These are phyloP conservation scores for Crossocerus cetratus DNA, from an alignment of 2,888 invertebrate species.

Conservation along the genomic window DNA sequence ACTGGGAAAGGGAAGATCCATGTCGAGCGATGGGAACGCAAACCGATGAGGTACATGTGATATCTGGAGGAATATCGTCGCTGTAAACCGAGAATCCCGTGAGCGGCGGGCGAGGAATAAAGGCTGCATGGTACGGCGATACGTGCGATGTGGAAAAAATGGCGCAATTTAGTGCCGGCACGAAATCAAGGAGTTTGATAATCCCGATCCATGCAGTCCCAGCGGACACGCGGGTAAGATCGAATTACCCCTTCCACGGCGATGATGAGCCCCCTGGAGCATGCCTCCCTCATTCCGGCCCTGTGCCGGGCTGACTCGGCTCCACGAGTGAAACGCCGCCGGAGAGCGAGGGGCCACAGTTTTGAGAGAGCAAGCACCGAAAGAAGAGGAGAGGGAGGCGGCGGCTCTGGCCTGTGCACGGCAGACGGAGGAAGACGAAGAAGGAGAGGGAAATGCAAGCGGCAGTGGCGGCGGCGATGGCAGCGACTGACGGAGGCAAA, in stretches of 20 bases:
- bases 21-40: too few relatives aligned
- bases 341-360: conserved; percentile 36
- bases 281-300: conserved; percentile 43
- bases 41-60: too few relatives aligned
- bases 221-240: conserved; percentile 38
- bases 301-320: conserved; percentile 44
- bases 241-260: conserved; percentile 40
- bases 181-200: conserved; percentile 43
- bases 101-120: too few relatives aligned
- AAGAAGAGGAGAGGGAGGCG: conserved; percentile 26
- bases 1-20: too few relatives aligned
- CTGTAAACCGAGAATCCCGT: too few relatives aligned
- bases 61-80: too few relatives aligned
- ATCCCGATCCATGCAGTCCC: conserved; percentile 36
- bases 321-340: conserved; percentile 28
- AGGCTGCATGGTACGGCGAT: background rate
- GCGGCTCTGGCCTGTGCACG: conserved; percentile 3
- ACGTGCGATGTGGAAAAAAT: conserved; percentile 8
- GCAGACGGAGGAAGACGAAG: conserved; percentile 30
- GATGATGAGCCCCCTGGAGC: conserved; percentile 29
- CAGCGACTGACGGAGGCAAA: conserved; percentile 11
- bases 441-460: conserved; percentile 40
- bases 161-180: background rate
- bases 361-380: conserved; percentile 36
- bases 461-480: conserved; percentile 28